A percentile compares a stretch with the other conserved stretches of the same genome.
Conservation (phyloP, 2,113 vertebrate species). For the Rhodinocichla rosea region DNA sequence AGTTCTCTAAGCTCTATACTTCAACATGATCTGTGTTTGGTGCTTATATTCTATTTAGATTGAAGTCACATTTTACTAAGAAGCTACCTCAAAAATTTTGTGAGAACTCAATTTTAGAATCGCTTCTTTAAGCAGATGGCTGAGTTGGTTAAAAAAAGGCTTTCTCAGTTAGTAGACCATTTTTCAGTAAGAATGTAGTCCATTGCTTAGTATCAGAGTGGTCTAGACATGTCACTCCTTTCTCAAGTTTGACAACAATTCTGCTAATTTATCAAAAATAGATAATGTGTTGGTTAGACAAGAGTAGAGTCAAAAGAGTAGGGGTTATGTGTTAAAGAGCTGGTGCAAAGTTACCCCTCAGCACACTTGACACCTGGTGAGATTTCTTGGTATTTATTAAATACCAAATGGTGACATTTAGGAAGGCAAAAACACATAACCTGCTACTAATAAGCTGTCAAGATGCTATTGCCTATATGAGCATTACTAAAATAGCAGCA, state of each 20-base stretch:
- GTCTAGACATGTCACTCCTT: neutral
- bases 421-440: neutral
- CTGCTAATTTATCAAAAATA: neutral
- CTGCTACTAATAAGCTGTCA: neutral
- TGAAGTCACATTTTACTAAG: neutral
- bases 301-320: neutral
- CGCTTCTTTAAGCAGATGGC: neutral
- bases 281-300: neutral
- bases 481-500: neutral
- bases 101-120: neutral
- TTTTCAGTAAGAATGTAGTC: neutral
- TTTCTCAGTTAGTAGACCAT: neutral
- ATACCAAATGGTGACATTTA: slow-evolving; percentile 21
- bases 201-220: neutral
- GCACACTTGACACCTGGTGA: neutral
- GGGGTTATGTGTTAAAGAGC: neutral
- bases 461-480: neutral
- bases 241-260: neutral
- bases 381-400: slow-evolving; percentile 21
- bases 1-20: neutral
- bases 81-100: neutral
- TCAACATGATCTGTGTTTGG: neutral
- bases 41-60: neutral
- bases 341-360: neutral
- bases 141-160: neutral